Evolutionary conservation across 1,140 invertebrate genomes (phyloP), one percentile per base, ranked within the genome.

Genomic region (Archegozetes longisetosus): DNA sequence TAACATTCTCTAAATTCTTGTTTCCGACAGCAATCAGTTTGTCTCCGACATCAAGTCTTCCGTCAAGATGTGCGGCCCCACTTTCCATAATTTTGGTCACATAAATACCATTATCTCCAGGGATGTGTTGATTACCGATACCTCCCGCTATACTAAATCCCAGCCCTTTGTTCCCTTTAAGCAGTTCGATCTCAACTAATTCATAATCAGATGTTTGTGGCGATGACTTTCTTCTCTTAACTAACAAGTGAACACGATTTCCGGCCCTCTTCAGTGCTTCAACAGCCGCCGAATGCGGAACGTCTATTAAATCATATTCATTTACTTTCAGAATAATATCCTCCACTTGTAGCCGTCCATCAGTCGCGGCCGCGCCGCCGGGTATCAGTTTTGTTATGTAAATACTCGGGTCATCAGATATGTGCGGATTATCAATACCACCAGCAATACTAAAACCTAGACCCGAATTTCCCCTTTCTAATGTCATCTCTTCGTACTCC

Each of bases 361-460:
- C 86, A 59, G 83, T 82, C 13, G 90, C 87, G 3, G 95, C 96
- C n/a, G 94, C 91, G 3, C 94, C 92, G 24, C 92, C 91, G 2
- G 88, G 82, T 75, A 98, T 98, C 63, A 99, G 81, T 75, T 98
- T 98, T 40, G 95, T 99, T 71, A 99, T 93, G 77, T 93, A 98
- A 69, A 99, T 97, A 68, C 87, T 76, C 13, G 77, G 74, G 66
- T 84, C 81, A 56, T 78, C 77, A 14, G 75, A 77, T 64, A 79
- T 81, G 73, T 94, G 90, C 29, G 90, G 90, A 77, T 94, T 96
- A 72, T 95, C 91, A 0, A 85, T 88, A 57, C 93, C 93, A 23
- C 94, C 94, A 56, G 92, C 92, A 73, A 98, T 98, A 70, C 88
- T 94, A 77, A 98, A 98, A 3, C 94, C 95, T 26, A 98, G 51